Percentiles rank a stretch among this genome's conserved stretches.
phyloP scores from a whole-genome alignment of 2,888 invertebrate genomes.

The Nymphalis urticae region DNA sequence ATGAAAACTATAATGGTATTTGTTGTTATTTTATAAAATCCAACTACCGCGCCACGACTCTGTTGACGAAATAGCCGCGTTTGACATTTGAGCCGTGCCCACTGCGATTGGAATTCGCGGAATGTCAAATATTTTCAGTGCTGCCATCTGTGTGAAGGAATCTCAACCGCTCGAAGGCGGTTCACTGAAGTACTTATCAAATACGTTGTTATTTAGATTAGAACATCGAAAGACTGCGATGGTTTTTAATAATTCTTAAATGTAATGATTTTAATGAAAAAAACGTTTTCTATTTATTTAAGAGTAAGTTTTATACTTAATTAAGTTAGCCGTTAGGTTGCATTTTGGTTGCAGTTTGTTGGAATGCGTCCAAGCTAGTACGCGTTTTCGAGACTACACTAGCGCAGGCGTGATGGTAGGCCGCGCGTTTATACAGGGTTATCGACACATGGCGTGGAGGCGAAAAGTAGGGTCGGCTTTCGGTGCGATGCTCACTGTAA shows the following conservation, averaged over 20 bases:
- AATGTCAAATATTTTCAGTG: slow-evolving; percentile 86
- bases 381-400: slow-evolving; percentile 68
- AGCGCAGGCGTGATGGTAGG: slow-evolving; percentile 74
- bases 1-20: slow-evolving; percentile 69
- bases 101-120: slow-evolving; percentile 84
- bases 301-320: not conserved
- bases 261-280: slow-evolving; percentile 10
- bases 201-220: slow-evolving; percentile 32
- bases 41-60: slow-evolving; percentile 80
- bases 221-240: slow-evolving; percentile 8
- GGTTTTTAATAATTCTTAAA: not conserved
- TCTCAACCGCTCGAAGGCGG: slow-evolving; percentile 65
- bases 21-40: slow-evolving; percentile 78
- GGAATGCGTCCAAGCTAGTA: slow-evolving; percentile 71
- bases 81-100: slow-evolving; percentile 88
- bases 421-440: slow-evolving; percentile 71
- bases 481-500: slow-evolving; percentile 36
- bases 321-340: slow-evolving; percentile 49
- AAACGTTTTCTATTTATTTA: slow-evolving; percentile 6
- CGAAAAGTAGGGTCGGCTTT: slow-evolving; percentile 62
- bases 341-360: slow-evolving; percentile 59
- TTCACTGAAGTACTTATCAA: slow-evolving; percentile 56
- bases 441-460: slow-evolving; percentile 74
- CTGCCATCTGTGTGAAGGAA: slow-evolving; percentile 82
- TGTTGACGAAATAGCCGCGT: slow-evolving; percentile 83